Conservation (phyloP, 2,113 vertebrate species). For the Columbina picui region DNA sequence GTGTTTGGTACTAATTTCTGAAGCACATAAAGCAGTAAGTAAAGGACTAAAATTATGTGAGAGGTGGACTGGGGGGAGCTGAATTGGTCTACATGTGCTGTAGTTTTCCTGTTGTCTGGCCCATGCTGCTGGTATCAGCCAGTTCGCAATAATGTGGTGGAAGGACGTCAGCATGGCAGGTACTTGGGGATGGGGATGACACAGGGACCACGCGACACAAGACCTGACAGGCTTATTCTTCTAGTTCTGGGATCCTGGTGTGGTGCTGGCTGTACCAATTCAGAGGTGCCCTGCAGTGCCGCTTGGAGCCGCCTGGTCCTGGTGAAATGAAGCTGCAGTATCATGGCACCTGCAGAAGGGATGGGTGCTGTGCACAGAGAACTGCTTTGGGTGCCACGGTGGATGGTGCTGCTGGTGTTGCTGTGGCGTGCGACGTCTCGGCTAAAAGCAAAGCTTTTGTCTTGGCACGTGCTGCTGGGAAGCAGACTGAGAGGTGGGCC, state of each 20-base stretch:
- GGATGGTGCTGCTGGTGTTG: not conserved
- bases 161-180: not conserved
- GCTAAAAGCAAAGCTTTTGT: not conserved
- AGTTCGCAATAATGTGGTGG: too few species aligned
- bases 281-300: accelerated
- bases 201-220: accelerated
- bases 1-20: not conserved
- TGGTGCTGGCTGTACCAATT: not conserved
- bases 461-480: not conserved
- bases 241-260: not conserved
- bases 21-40: not conserved
- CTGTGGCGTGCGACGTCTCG: not conserved
- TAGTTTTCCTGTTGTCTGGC: not conserved
- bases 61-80: not conserved
- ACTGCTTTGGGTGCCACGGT: not conserved
- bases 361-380: accelerated
- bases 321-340: not conserved
- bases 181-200: accelerated
- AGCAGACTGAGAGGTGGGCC: not conserved
- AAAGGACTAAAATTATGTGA: not conserved
- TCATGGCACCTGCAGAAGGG: not conserved
- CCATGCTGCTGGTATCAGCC: not conserved
- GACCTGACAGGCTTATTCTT: not conserved
- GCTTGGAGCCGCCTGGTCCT: not conserved
- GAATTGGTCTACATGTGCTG: not conserved